Percentiles rank a stretch among this genome's conserved stretches.
phyloP scores from a whole-genome alignment of 1,140 invertebrate genomes.

The Lasaia peninsularis region DNA sequence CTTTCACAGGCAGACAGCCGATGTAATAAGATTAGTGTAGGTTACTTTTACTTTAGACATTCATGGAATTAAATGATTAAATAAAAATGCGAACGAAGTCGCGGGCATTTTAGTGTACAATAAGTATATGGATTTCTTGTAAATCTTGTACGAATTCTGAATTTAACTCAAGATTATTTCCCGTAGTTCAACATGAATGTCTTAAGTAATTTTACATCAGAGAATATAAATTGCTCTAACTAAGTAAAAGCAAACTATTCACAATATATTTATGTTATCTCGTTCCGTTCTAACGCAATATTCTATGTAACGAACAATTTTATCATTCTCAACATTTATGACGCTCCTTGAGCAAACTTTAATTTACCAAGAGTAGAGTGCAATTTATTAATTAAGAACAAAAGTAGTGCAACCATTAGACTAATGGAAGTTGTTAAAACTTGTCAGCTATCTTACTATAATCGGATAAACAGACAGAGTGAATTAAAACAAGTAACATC shows the following conservation, averaged over 20 bases:
- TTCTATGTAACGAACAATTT: background rate
- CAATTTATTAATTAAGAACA: background rate
- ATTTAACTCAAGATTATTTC: too few species aligned
- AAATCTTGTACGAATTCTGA: too few species aligned
- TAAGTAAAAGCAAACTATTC: background rate
- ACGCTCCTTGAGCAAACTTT: conserved; percentile 1
- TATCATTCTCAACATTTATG: background rate
- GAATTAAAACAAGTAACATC: too few species aligned
- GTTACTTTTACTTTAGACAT: too few species aligned
- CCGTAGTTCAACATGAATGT: background rate
- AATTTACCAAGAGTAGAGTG: conserved; percentile 2
- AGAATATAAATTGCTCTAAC: too few species aligned
- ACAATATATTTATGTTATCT: background rate
- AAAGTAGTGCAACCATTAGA: background rate
- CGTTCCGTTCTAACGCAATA: conserved; percentile 3
- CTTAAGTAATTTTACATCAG: background rate
- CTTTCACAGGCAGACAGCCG: too few species aligned
- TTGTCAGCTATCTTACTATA: background rate
- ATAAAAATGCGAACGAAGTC: too few species aligned
- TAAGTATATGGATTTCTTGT: too few species aligned
- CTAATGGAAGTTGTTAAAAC: background rate
- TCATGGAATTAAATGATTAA: too few species aligned
- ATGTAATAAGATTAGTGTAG: too few species aligned
- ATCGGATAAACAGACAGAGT: background rate
- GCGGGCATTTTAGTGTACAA: too few species aligned